Percentiles rank a stretch among this genome's conserved stretches.
Conservation (phyloP, 2,888 invertebrate species). For the Tryphoninae sp. region DNA sequence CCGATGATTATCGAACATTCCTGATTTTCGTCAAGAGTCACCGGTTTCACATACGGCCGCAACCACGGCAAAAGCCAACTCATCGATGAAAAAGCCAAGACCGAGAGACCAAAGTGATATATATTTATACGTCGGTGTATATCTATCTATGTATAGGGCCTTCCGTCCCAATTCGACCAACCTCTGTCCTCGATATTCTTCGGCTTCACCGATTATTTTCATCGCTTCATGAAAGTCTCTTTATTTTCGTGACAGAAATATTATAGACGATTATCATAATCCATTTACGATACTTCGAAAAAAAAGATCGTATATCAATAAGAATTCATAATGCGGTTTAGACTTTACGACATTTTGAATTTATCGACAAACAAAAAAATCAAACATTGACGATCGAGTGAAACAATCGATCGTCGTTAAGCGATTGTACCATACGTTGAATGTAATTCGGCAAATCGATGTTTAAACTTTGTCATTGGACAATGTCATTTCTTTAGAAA, state of each 20-base stretch:
- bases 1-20: constrained; percentile 76
- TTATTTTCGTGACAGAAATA: too few species aligned
- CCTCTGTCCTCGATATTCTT: background rate
- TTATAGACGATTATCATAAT: too few species aligned
- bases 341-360: background rate
- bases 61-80: constrained; percentile 32
- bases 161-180: background rate
- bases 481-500: too few species aligned
- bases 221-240: too few species aligned
- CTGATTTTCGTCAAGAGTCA: constrained; percentile 69
- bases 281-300: too few species aligned
- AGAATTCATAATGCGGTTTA: too few species aligned
- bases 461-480: too few species aligned
- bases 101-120: constrained; percentile 8
- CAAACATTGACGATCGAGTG: too few species aligned
- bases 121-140: background rate
- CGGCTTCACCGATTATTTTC: background rate
- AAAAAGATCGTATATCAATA: too few species aligned
- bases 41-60: constrained; percentile 17
- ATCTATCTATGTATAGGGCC: constrained; percentile 9
- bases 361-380: background rate
- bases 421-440: too few species aligned
- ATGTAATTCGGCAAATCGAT: too few species aligned
- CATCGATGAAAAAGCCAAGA: constrained; percentile 53
- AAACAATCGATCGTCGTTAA: too few species aligned